Evolutionary conservation across 2,113 vertebrate genomes (phyloP).

Genomic region (Apodemus speciosus): DNA sequence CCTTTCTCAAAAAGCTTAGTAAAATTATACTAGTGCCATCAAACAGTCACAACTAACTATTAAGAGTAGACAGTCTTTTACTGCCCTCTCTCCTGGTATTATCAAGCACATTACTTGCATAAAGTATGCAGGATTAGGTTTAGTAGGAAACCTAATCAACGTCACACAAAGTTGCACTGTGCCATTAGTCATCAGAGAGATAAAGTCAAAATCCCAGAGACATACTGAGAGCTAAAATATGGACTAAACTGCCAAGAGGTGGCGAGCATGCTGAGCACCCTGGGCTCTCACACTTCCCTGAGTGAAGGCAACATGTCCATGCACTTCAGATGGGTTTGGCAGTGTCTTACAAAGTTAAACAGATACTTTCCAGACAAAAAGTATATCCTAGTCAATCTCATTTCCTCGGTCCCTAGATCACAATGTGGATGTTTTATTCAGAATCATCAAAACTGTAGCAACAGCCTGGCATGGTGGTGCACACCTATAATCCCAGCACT

Average conservation of each 20-base stretch:
- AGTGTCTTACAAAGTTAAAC: constrained; percentile 42
- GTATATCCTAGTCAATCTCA: background rate
- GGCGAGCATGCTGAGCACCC: background rate
- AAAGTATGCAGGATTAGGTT: background rate
- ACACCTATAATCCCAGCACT: background rate
- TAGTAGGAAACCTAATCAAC: constrained; percentile 34
- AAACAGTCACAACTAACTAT: constrained; percentile 2
- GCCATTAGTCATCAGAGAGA: constrained; percentile 21
- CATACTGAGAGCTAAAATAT: constrained; percentile 35
- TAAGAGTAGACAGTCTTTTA: background rate
- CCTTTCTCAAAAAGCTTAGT: background rate
- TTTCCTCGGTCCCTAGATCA: background rate
- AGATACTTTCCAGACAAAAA: constrained; percentile 22
- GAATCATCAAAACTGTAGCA: background rate
- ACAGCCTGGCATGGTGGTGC: background rate
- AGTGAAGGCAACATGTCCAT: background rate
- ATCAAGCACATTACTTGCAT: background rate
- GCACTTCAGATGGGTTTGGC: background rate
- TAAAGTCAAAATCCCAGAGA: constrained; percentile 42
- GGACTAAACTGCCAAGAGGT: constrained; percentile 17
- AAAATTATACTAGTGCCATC: background rate
- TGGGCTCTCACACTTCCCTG: background rate
- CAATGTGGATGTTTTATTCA: constrained; percentile 41
- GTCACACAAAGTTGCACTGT: constrained; percentile 32
- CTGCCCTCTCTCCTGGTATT: background rate